Evolutionary conservation across 1,140 invertebrate genomes (phyloP).

Genomic region (Hycleus cichorii): DNA sequence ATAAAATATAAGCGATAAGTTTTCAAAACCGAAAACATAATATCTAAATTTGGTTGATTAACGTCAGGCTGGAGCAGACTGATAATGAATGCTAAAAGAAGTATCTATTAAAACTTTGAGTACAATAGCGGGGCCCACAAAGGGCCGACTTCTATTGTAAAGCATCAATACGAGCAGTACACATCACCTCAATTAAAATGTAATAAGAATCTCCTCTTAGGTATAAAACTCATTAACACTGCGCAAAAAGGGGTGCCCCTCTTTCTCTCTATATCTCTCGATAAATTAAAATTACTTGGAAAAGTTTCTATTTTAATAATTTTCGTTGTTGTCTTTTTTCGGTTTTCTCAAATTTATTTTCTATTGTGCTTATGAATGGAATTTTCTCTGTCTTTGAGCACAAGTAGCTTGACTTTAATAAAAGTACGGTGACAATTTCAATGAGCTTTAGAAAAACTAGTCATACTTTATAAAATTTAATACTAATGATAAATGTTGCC

Average conservation of each 20-base stretch:
- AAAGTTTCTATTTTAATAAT: constrained; percentile 24
- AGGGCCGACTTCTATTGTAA: constrained; percentile 34
- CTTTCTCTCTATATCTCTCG: not conserved
- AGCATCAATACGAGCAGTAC: constrained; percentile 37
- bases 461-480: too few relatives aligned
- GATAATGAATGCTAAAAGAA: constrained; percentile 42
- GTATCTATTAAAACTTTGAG: constrained; percentile 42
- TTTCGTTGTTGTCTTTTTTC: not conserved
- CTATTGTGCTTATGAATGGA: too few relatives aligned
- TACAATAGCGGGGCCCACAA: constrained; percentile 32
- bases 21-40: constrained; percentile 30
- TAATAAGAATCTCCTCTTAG: constrained; percentile 39
- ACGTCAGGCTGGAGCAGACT: constrained; percentile 31
- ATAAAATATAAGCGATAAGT: constrained; percentile 20
- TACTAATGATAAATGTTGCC: too few relatives aligned
- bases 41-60: constrained; percentile 39
- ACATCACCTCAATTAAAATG: constrained; percentile 42
- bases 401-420: too few relatives aligned
- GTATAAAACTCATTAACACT: constrained; percentile 40
- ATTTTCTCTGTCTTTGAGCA: too few relatives aligned
- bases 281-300: constrained; percentile 33
- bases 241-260: constrained; percentile 26
- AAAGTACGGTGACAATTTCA: too few relatives aligned
- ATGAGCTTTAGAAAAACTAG: too few relatives aligned
- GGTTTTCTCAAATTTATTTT: too few relatives aligned